Base-by-base conservation (phyloP, 2,113 vertebrate genomes). In the Fulica atra region DNA sequence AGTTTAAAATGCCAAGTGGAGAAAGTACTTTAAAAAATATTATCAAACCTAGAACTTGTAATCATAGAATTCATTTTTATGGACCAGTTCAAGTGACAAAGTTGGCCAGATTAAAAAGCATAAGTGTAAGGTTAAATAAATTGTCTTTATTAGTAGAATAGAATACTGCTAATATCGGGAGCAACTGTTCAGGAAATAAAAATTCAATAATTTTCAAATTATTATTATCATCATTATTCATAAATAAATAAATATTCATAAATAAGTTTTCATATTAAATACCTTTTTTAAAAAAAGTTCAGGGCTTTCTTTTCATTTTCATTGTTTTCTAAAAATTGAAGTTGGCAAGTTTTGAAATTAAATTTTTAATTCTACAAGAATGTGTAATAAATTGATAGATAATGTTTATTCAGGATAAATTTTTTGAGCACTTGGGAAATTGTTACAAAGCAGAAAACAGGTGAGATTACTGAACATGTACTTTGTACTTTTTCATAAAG, bases 231-330 rank as follows among this genome's bases (percentile, higher is more conserved):
- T 12, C n/a, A n/a, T n/a, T 48, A 38, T 28, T 66, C 3, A 31
- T 40, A 40, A 44, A 60, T 33, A 80, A n/a, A n/a, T n/a, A n/a
- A n/a, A n/a, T 48, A 38, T 28, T 66, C 3, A 31, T 40, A 40
- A 44, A 60, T 33, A 80, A n/a, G 2, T 60, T 81, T 80, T 60
- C 4, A 40, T 54, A 15, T 68, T 60, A 72, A 71, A 86, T 66
- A 33, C 0, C 0, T 26, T 36, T 92, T 72, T 24, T 0, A 14
- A 61, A n/a, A n/a, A n/a, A n/a, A 51, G 21, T 40, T 68, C 10
- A 16, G 11, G 60, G 11, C 57, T 85, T 60, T 80, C 0, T 7
- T 61, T 80, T 86, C 2, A 15, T 51, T 46, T 28, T 56, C 4
- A 60, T 20, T 59, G 5, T 40, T 80, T 68, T 82, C 7, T 59